phyloP scores from a whole-genome alignment of 2,888 invertebrate species.

The Erebia epiphron region DNA sequence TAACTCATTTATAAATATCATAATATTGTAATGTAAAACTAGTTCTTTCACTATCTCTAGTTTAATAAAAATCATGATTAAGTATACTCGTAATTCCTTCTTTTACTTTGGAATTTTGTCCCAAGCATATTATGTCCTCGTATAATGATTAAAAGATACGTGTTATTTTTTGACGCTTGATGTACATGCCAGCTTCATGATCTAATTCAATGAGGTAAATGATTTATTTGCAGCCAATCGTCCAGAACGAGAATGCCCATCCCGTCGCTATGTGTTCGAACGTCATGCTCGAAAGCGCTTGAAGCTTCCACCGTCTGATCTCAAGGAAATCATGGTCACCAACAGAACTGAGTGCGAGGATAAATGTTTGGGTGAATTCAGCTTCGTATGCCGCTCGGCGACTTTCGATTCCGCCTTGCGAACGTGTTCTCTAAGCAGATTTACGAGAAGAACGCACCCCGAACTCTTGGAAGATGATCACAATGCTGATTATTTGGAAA shows the following conservation, averaged over 20 bases:
- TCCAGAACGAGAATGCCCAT: slow-evolving; percentile 94
- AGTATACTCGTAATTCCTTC: too few species aligned
- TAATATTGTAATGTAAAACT: too few species aligned
- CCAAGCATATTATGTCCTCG: too few species aligned
- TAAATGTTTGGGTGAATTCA: slow-evolving; percentile 93
- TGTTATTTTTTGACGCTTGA: too few species aligned
- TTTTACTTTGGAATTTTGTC: too few species aligned
- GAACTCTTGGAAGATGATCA: slow-evolving; percentile 93
- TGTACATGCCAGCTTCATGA: too few species aligned
- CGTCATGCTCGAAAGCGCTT: slow-evolving; percentile 92
- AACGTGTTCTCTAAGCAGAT: slow-evolving; percentile 90
- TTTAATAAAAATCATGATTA: too few species aligned
- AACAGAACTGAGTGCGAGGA: slow-evolving; percentile 96
- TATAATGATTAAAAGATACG: too few species aligned
- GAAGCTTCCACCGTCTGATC: slow-evolving; percentile 90
- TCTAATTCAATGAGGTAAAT: too few species aligned
- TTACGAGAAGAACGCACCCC: slow-evolving; percentile 93
- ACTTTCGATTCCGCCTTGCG: slow-evolving; percentile 90
- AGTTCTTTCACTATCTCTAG: too few species aligned
- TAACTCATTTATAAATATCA: too few species aligned
- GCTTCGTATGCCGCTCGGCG: slow-evolving; percentile 94
- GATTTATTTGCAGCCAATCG: slow-evolving; percentile 83
- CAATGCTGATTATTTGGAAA: slow-evolving; percentile 94
- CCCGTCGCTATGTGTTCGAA: slow-evolving; percentile 94
- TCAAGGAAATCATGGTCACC: slow-evolving; percentile 92